phyloP scores from a whole-genome alignment of 2,888 invertebrate genomes.

The Lissocephala sabroskyi region DNA sequence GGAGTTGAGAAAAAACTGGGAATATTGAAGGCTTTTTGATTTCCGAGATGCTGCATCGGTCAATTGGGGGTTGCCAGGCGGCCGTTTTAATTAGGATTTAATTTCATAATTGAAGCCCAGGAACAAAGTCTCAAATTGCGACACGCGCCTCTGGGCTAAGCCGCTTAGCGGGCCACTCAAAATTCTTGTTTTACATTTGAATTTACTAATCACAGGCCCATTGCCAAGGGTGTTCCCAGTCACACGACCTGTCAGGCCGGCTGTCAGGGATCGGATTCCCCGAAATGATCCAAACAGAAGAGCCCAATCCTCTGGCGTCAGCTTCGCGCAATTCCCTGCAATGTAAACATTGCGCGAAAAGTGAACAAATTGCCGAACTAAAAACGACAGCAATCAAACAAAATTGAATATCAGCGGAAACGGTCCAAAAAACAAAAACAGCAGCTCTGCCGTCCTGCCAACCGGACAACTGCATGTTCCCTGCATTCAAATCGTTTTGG shows the following conservation, averaged over 20 bases:
- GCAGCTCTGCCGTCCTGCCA: too few relatives aligned
- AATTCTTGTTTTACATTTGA: constrained; percentile 23
- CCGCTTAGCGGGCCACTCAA: constrained; percentile 29
- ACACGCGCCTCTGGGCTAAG: constrained; percentile 34
- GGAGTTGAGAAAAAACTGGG: too few relatives aligned
- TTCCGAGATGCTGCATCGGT: too few relatives aligned
- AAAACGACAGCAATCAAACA: constrained; percentile 61
- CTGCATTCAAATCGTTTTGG: too few relatives aligned
- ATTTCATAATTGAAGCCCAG: constrained; percentile 51
- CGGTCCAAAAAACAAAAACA: constrained; percentile 36
- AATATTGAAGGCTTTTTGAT: too few relatives aligned
- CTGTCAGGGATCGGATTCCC: not conserved
- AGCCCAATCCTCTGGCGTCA: too few relatives aligned
- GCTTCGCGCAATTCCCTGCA: constrained; percentile 40
- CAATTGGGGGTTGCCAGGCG: too few relatives aligned
- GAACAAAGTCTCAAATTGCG: constrained; percentile 34
- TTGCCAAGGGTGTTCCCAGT: constrained; percentile 24
- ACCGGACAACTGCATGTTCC: too few relatives aligned
- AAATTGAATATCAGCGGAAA: constrained; percentile 67
- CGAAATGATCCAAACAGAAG: too few relatives aligned
- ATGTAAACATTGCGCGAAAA: constrained; percentile 56
- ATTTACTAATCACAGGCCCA: not conserved
- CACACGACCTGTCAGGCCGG: constrained; percentile 15
- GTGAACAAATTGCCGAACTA: constrained; percentile 51
- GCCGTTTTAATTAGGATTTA: constrained; percentile 54